Evolutionary conservation across 2,113 vertebrate species (phyloP), one percentile per base, ranked within the genome.

Genomic region (Lophura nycthemera): DNA sequence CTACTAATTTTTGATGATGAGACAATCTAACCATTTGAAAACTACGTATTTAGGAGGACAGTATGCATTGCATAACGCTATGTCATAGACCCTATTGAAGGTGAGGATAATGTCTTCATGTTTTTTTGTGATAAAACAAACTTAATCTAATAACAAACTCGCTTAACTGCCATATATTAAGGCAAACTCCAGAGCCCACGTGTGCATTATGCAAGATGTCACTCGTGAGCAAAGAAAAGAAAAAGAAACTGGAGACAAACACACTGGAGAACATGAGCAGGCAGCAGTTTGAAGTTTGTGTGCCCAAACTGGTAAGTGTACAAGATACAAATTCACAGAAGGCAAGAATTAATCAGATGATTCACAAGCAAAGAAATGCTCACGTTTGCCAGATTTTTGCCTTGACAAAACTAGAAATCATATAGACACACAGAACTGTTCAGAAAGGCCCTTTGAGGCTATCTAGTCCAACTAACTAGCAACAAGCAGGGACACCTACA

Each of bases 31-130:
- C 14, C 10, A 20, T 14, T 50, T 60, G 30, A 45, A 76, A 93
- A 59, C 9, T 0, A 60, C 43, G 1, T 13, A 57, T 18, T 82
- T 40, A 66, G 56, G 19, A 13, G 83, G 83, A 25, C 64, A 13
- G 0, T 0, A 25, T 6, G 10, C 0, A 0, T 32, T 60, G 38
- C 50, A 43, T 57, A 88, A 92, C 10, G 25, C 21, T 0, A 0
- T 0, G 5, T 16, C 54, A 50, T 6, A 13, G 13, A 36, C 15
- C 30, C 63, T 61, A 50, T 10, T 32, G 14, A 13, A 86, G 22
- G 59, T 6, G 5, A 0, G 3, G 32, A 30, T 70, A 67, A n/a
- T 2, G 7, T 85, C 38, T 38, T 71, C 40, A 50, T 38, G 38
- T 10, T 69, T 81, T 59, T 64, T 19, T 22, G 15, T 20, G 29